Evolutionary conservation across 2,888 invertebrate genomes (phyloP).

Genomic region (Galerucella nymphaeae): DNA sequence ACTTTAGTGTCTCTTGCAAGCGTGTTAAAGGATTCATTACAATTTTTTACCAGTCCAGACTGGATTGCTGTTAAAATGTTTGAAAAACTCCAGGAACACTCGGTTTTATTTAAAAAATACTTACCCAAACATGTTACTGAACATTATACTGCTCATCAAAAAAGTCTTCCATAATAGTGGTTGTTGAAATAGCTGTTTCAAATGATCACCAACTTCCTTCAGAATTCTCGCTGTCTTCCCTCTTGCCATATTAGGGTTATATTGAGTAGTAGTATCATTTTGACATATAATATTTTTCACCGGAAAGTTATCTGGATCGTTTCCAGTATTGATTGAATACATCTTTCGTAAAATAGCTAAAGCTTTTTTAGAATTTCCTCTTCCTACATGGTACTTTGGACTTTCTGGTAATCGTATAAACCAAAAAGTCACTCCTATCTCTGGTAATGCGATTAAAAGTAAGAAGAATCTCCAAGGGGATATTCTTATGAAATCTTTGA

Average conservation of each 20-base stretch:
- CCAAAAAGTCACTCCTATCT: slow-evolving; percentile 70
- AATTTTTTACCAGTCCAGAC: too few relatives aligned
- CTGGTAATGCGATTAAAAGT: slow-evolving; percentile 74
- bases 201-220: slow-evolving; percentile 62
- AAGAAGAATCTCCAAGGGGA: slow-evolving; percentile 83
- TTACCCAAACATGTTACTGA: slow-evolving; percentile 77
- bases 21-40: too few relatives aligned
- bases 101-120: slow-evolving; percentile 51
- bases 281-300: slow-evolving; percentile 50
- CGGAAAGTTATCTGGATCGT: slow-evolving; percentile 66
- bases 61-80: background rate
- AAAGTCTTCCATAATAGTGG: slow-evolving; percentile 69
- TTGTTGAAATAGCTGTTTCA: slow-evolving; percentile 68
- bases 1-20: too few relatives aligned
- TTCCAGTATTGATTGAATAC: slow-evolving; percentile 69
- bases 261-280: slow-evolving; percentile 18
- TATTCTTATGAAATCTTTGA: slow-evolving; percentile 65
- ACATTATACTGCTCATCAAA: slow-evolving; percentile 72
- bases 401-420: slow-evolving; percentile 76
- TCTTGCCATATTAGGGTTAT: slow-evolving; percentile 11
- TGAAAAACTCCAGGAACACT: background rate
- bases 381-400: slow-evolving; percentile 79
- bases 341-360: slow-evolving; percentile 71
- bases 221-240: slow-evolving; percentile 33
- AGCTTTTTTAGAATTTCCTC: slow-evolving; percentile 71